Evolutionary conservation across 2,113 vertebrate species (phyloP).

Genomic region (Bubo bubo): DNA sequence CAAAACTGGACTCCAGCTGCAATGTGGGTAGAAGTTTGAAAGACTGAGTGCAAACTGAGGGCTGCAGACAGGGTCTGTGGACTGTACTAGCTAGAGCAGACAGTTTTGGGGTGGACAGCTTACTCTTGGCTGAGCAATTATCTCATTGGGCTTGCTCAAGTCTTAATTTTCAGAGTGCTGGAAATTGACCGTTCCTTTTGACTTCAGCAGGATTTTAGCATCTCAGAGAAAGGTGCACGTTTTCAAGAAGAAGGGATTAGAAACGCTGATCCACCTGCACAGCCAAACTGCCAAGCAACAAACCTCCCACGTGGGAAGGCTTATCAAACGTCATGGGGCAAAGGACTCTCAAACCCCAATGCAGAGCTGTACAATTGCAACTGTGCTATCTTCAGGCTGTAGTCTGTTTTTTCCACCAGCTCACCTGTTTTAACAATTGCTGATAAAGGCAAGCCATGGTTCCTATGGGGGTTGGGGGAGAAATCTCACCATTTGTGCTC

Average conservation of each 20-base stretch:
- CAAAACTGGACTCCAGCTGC: not conserved
- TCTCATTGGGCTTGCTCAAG: not conserved
- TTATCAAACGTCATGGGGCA: not conserved
- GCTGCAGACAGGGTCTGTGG: not conserved
- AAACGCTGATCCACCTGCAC: fast-evolving
- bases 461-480: fast-evolving
- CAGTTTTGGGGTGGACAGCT: not conserved
- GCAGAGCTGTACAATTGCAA: not conserved
- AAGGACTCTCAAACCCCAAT: not conserved
- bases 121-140: not conserved
- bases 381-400: not conserved
- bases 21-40: not conserved
- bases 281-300: fast-evolving
- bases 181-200: not conserved
- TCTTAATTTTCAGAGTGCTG: not conserved
- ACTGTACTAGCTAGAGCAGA: not conserved
- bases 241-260: not conserved
- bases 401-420: not conserved
- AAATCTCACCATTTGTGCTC: not conserved
- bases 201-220: not conserved
- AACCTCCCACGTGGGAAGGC: fast-evolving
- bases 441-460: fast-evolving
- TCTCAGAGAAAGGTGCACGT: not conserved
- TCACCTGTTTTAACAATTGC: not conserved
- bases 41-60: fast-evolving